Evolutionary conservation across 2,113 vertebrate species (phyloP), one percentile per base, ranked within the genome.

Genomic region (Sinocyclocheilus anophthalmus): DNA sequence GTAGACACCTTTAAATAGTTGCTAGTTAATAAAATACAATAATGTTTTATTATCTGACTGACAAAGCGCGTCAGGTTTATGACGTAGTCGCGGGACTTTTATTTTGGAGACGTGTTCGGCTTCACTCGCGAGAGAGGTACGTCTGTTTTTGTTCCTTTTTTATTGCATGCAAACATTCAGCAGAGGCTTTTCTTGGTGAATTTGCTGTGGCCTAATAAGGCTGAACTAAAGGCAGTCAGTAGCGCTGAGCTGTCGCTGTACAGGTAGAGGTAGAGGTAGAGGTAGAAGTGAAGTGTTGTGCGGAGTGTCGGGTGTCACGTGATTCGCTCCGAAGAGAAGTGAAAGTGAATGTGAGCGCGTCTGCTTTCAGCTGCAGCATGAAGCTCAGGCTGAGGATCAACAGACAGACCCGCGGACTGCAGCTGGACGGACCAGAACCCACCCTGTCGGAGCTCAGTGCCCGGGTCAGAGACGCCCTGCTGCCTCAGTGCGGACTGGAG

Each of bases 361-460:
- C 13, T 59, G 16, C 7, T 39, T 48, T 0, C 24, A 50, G 20
- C 6, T 3, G 0, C 77, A 93, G 91, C n/a, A 98, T 97, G 97
- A 98, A 94, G 92, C 93, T 98, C 12, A 94, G 97, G 0, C 94
- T 98, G 76, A 94, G 96, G 48, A 67, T 97, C 48, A 91, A 92
- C 89, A 93, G 90, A 83, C 94, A 91, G 89, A 96, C 95, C 22
- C 90, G 86, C 81, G 87, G 90, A 12, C 85, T 98, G 92, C 96
- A 96, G 85, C 13, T 97, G 73, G 88, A 67, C 3, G 95, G 92
- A 81, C 90, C 91, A 1, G 94, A 95, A 4, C 95, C 95, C 11
- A 95, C 94, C 26, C 73, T 98, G 84, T 92, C 89, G 7, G 95
- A 97, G 50, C 94, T 98, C 76, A 89, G 85, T 3, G 92, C 91